Evolutionary conservation across 2,888 invertebrate species (phyloP), one percentile per base, ranked within the genome.

Genomic region (Chymomyza caudatula): DNA sequence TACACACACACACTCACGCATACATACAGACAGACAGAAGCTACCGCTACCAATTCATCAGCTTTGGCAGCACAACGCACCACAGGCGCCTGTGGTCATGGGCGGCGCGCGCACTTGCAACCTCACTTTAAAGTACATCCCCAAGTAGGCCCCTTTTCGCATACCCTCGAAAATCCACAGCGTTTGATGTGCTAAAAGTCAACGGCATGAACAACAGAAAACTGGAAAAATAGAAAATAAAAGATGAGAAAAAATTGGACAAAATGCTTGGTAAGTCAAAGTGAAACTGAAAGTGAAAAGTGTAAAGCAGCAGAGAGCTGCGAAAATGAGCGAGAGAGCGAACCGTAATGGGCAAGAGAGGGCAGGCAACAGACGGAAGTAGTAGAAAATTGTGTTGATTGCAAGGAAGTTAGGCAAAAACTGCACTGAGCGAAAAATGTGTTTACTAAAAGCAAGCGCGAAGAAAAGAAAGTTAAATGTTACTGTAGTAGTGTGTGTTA

Each of bases 21-120:
- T 11, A 11, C 11, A 37, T 1, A 11, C 29, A 37, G 29, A 37
- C 29, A 37, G 29, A 37, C 29, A 37, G 29, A 8, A 37, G 29
- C 17, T 51, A 20, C 23, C 61, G 67, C 52, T 71, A 65, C 69
- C 74, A 74, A 72, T 74, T 74, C 69, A 74, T 74, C 65, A 69
- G 8, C 51, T 19, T 51, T 51, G 51, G 20, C 51, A 51, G 8
- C 51, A 51, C 19, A 17, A 22, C 51, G 51, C 20, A 47, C 17
- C 47, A 15, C 47, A 47, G 47, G 13, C 47, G 47, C 15, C 19
- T 47, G 47, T 47, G 47, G 47, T 47, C 47, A 47, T 47, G 47
- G 47, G 47, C 47, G 47, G n/a, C 29, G n/a, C 5, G 13, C 47
- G 19, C 8, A 47, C n/a, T 47, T 8, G 17, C 47, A 37, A 37